These are phyloP conservation scores for Thunnus albacares DNA, from an alignment of 2,797 vertebrate genomes.

Conservation along the genomic window DNA sequence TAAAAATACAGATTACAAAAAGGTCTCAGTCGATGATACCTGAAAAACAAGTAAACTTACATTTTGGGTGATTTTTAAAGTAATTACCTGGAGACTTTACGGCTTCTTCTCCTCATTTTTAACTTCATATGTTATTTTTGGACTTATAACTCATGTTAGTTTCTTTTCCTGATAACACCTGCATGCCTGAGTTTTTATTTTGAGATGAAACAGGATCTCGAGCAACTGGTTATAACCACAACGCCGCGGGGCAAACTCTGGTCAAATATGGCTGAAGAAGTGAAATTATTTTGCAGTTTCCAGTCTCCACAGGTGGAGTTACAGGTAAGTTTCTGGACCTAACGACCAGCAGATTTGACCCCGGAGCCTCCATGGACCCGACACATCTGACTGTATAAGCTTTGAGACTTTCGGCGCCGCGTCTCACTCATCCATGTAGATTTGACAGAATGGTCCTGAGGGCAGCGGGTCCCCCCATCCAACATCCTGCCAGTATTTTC, in stretches of 20 bases:
- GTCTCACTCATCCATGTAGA: conserved; percentile 40
- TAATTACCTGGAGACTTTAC: no score
- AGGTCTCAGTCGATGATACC: no score
- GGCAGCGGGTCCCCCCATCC: conserved; percentile 2
- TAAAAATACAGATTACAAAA: neutral
- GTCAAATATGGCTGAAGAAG: no score
- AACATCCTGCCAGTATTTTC: conserved; percentile 44
- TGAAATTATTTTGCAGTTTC: no score
- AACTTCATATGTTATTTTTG: neutral
- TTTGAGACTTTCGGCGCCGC: conserved; percentile 8
- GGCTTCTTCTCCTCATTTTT: no score
- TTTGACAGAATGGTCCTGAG: conserved; percentile 3
- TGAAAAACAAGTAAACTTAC: no score
- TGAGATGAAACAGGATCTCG: neutral
- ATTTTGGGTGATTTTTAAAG: neutral
- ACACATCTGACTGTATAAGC: neutral
- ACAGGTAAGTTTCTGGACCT: neutral
- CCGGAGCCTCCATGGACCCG: neutral
- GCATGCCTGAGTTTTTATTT: neutral
- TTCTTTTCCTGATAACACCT: neutral
- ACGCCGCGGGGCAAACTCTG: neutral
- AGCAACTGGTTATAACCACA: neutral
- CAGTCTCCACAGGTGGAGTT: neutral
- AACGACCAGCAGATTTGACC: neutral
- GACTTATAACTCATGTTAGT: no score